Percentiles rank a stretch among this genome's conserved stretches.
These are phyloP conservation scores for Alectoris magna DNA, from an alignment of 2,797 vertebrate genomes.

Conservation along the genomic window DNA sequence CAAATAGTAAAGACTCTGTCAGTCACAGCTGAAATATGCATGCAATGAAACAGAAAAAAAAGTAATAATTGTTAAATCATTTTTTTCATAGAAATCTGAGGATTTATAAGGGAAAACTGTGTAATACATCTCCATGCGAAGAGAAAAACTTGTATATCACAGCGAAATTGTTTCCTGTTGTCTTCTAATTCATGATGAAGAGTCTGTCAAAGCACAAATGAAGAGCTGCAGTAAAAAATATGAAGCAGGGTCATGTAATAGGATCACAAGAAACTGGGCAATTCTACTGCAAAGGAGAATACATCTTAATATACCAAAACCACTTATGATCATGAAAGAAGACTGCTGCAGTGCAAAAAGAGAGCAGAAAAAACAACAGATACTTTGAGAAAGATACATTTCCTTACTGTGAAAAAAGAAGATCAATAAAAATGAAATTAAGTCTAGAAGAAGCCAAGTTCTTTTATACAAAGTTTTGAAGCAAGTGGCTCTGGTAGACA, in stretches of 20 bases:
- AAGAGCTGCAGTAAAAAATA: conserved; percentile 14
- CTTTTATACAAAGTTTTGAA: background rate
- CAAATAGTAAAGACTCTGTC: background rate
- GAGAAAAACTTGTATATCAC: background rate
- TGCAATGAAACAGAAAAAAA: background rate
- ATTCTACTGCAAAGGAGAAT: background rate
- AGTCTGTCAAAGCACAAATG: conserved; percentile 12
- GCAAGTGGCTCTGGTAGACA: background rate
- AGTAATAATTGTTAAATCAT: background rate
- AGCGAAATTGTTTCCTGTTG: background rate
- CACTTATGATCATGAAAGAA: background rate
- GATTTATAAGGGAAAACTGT: background rate
- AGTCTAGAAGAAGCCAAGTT: background rate
- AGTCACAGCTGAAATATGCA: background rate
- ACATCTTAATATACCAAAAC: background rate
- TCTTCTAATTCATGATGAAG: conserved; percentile 5
- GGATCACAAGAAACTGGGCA: background rate
- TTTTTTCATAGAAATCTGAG: background rate
- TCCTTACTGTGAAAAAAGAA: background rate
- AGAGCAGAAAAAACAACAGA: background rate
- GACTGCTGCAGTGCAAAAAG: background rate
- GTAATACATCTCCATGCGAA: background rate
- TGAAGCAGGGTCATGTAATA: background rate
- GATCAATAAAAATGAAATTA: background rate
- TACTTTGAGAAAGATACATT: background rate